phyloP scores from a whole-genome alignment of 1,140 invertebrate species.

The Globodera rostochiensis region DNA sequence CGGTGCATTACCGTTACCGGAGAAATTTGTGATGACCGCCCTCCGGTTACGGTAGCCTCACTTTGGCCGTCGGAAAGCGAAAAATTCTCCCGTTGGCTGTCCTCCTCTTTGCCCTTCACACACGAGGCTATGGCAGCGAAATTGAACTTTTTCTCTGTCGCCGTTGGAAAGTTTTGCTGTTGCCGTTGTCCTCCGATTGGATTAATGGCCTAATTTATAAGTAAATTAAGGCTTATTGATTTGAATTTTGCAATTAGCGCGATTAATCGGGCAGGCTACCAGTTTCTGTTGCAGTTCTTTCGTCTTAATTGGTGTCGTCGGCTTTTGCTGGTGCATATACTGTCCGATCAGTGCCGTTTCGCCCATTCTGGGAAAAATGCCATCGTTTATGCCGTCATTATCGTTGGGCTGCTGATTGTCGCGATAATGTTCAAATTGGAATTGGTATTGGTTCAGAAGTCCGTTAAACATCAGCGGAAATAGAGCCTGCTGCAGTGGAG shows the following conservation, averaged over 20 bases:
- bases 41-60: background rate
- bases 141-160: slow-evolving; percentile 25
- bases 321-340: background rate
- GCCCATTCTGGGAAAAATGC: background rate
- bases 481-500: background rate
- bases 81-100: background rate
- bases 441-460: background rate
- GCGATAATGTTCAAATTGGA: background rate
- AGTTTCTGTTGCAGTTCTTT: background rate
- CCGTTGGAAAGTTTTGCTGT: background rate
- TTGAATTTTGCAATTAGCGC: background rate
- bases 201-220: background rate
- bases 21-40: no score
- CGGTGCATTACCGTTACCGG: background rate
- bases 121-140: slow-evolving; percentile 28
- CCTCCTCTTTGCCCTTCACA: slow-evolving; percentile 5
- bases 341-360: slow-evolving; percentile 4
- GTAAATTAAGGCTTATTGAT: background rate
- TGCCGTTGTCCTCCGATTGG: background rate
- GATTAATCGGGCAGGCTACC: background rate
- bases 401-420: background rate
- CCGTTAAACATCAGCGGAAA: background rate
- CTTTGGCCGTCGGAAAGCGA: background rate
- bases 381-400: background rate
- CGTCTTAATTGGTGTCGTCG: background rate